A percentile compares a stretch with the other conserved stretches of the same genome.
phyloP scores from a whole-genome alignment of 1,140 invertebrate genomes.

The Lepidurus packardi region DNA sequence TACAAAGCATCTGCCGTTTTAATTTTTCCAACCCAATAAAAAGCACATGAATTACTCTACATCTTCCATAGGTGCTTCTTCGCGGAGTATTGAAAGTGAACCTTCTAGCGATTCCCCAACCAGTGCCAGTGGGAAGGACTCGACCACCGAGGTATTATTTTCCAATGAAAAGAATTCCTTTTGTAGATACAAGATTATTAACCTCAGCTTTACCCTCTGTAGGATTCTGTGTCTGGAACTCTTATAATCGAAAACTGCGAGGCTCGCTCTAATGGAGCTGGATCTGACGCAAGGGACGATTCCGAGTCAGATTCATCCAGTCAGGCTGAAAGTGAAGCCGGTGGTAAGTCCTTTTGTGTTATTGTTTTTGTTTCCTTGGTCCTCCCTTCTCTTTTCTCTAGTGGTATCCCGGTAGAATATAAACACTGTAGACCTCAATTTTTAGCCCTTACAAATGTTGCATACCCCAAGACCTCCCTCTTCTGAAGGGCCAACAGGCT shows the following conservation, averaged over 20 bases:
- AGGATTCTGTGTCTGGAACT: background rate
- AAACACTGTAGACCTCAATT: too few relatives aligned
- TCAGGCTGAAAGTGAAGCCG: conserved; percentile 9
- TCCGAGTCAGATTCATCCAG: conserved; percentile 21
- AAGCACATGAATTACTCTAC: background rate
- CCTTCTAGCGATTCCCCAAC: background rate
- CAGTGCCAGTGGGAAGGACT: conserved; percentile 4
- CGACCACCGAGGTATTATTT: background rate
- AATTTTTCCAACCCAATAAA: background rate
- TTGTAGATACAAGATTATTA: background rate
- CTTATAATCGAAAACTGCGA: background rate
- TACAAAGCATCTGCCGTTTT: background rate
- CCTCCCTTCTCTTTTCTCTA: background rate
- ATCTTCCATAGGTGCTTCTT: background rate
- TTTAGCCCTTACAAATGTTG: background rate
- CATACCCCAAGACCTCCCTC: background rate
- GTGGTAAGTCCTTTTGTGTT: background rate
- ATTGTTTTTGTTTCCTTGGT: background rate
- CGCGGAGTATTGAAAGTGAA: background rate
- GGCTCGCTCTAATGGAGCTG: background rate
- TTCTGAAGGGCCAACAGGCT: background rate
- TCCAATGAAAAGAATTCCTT: background rate
- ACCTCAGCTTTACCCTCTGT: background rate
- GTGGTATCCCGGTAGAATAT: background rate
- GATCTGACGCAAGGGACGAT: background rate